A percentile compares a stretch with the other conserved stretches of the same genome.
phyloP scores from a whole-genome alignment of 2,888 invertebrate genomes.

The Teleogryllus oceanicus region DNA sequence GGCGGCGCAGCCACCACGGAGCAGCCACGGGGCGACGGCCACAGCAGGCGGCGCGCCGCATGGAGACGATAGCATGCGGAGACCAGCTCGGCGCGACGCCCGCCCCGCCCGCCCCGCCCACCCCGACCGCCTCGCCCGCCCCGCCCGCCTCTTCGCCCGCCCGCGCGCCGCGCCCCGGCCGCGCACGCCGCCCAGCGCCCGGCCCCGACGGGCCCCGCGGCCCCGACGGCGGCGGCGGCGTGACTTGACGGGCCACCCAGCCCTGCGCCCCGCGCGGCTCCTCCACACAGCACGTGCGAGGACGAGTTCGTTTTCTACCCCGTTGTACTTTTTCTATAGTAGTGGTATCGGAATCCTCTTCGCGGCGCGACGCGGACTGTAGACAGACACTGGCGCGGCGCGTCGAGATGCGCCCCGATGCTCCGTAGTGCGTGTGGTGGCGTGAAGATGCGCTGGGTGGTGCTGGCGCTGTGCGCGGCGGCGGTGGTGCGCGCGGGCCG shows the following conservation, averaged over 20 bases:
- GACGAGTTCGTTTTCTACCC: too few species aligned
- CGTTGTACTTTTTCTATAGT: too few species aligned
- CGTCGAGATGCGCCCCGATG: too few species aligned
- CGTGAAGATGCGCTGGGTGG: too few species aligned
- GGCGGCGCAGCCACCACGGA: neutral
- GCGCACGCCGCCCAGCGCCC: neutral
- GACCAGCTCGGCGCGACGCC: neutral
- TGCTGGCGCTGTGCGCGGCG: neutral
- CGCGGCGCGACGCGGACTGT: too few species aligned
- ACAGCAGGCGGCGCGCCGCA: neutral
- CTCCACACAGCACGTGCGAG: too few species aligned
- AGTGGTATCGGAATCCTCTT: too few species aligned
- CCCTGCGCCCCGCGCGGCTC: neutral
- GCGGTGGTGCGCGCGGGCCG: neutral
- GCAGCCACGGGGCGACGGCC: neutral
- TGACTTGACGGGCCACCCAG: neutral
- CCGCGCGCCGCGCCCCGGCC: neutral
- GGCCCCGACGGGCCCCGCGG: neutral
- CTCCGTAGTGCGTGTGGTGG: too few species aligned
- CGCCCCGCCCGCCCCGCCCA: neutral
- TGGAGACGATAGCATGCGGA: slow-evolving; percentile 9
- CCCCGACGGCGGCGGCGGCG: neutral
- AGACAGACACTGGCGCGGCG: too few species aligned
- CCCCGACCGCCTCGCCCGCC: neutral
- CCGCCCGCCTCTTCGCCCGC: neutral